Evolutionary conservation across 2,888 invertebrate genomes (phyloP).

Genomic region (Drosophila kanekoi): DNA sequence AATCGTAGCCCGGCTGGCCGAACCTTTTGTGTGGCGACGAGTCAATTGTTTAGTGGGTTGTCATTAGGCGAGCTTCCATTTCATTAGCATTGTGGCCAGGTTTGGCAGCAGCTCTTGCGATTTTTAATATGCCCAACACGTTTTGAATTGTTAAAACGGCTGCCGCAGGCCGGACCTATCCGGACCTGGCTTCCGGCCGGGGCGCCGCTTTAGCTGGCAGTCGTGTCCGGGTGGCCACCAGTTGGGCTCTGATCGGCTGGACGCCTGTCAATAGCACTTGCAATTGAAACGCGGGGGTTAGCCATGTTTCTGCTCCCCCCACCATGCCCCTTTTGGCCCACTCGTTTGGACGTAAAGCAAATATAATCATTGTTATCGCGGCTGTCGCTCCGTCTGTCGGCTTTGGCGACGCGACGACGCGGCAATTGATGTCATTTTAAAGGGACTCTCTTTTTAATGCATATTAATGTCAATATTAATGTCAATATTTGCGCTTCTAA

Average conservation of each 20-base stretch:
- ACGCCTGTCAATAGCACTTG: constrained; percentile 57
- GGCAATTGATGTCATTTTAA: constrained; percentile 79
- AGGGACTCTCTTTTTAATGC: constrained; percentile 74
- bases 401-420: constrained; percentile 46
- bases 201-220: constrained; percentile 45
- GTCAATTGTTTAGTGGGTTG: constrained; percentile 67
- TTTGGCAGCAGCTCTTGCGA: constrained; percentile 24
- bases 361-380: constrained; percentile 66
- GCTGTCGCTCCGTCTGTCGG: constrained; percentile 38
- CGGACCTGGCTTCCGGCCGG: constrained; percentile 51
- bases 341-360: constrained; percentile 30
- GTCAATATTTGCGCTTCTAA: constrained; percentile 82
- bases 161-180: constrained; percentile 32
- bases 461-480: constrained; percentile 83
- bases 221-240: constrained; percentile 38
- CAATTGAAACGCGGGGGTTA: constrained; percentile 57
- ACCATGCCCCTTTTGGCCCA: background rate
- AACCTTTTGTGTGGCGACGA: constrained; percentile 25
- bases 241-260: constrained; percentile 36
- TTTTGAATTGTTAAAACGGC: constrained; percentile 63
- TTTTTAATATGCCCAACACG: constrained; percentile 66
- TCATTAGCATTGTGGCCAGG: constrained; percentile 71
- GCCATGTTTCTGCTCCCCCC: constrained; percentile 2
- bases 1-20: constrained; percentile 14
- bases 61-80: constrained; percentile 71